Base-by-base conservation (phyloP, 2,113 vertebrate genomes). In the Phyllopteryx taeniolatus region DNA sequence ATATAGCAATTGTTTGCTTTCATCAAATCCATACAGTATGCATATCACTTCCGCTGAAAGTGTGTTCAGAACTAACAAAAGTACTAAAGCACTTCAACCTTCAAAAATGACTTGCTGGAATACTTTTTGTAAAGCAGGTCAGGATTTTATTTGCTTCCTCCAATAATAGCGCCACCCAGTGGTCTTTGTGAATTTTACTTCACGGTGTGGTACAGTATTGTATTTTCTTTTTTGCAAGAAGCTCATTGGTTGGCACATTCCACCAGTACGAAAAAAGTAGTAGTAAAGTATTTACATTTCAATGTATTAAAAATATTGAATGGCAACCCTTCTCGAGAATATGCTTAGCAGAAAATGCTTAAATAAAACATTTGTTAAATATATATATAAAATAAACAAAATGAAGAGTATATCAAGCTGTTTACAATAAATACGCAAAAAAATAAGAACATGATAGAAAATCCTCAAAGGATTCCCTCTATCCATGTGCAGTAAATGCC, bases 151-250 rank as follows among this genome's bases (percentile, higher is more conserved):
- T 27, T 27, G 1, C 4, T 49, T 14, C 15, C 14, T 56, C 57
- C 59, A 49, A 57, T 59, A 79, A 67, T 73, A 79, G 61, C 22
- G 78, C 76, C 83, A 74, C 75, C 82, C 14, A 53, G 54, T 82
- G 86, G 70, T 70, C 8, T 12, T 8, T 3, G 61, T 42, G 39
- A n/a, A 63, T n/a, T 39, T 20, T n/a, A 65, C 42, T 46, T 19
- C 19, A 65, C 20, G 2, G 20, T 2, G 22, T 22, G n/a, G 5
- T 22, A 31, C 57, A 14, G 20, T 46, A 22, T n/a, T 22, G 20
- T 46, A 22, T 22, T 65, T 46, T 4, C 13, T n/a, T 43, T 57
- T 57, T 33, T 59, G 49, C 19, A 53, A 8, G 19, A 7, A 20
- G 22, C 56, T 63, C 15, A 20, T 63, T 20, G 15, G 17, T 43